Percentiles rank a stretch among this genome's conserved stretches.
Evolutionary conservation across 1,140 invertebrate genomes (phyloP).

Genomic region (Lordiphosa clarofinis): DNA sequence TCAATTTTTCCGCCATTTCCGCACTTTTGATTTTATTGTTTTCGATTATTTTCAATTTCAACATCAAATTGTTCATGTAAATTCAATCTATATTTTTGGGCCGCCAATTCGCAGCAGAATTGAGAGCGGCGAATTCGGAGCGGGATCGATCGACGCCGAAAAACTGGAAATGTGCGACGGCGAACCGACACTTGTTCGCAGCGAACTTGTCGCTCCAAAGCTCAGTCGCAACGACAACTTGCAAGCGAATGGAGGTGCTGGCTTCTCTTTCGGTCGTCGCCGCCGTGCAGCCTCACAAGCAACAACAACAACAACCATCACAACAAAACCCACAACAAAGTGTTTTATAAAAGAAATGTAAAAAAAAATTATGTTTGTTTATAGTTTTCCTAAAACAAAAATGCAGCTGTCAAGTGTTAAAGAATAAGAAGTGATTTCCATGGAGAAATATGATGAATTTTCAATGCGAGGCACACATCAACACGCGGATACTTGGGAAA

Average conservation of each 20-base stretch:
- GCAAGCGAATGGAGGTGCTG: slow-evolving; percentile 74
- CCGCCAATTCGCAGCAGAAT: slow-evolving; percentile 10
- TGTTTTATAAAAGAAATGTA: slow-evolving; percentile 63
- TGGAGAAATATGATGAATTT: slow-evolving; percentile 29
- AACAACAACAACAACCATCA: slow-evolving; percentile 24
- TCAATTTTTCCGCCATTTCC: slow-evolving; percentile 30
- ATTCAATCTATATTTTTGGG: slow-evolving; percentile 23
- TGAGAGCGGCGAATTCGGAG: slow-evolving; percentile 32
- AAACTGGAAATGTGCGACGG: slow-evolving; percentile 38
- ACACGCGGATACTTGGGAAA: slow-evolving; percentile 2
- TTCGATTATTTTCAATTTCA: slow-evolving; percentile 43
- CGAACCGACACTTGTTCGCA: slow-evolving; percentile 72
- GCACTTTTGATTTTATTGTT: slow-evolving; percentile 25
- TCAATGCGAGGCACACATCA: slow-evolving; percentile 11
- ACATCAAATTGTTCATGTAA: slow-evolving; percentile 39
- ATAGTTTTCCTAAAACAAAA: slow-evolving; percentile 46
- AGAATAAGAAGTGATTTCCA: slow-evolving; percentile 15
- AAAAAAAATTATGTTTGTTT: slow-evolving; percentile 37
- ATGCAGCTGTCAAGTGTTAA: slow-evolving; percentile 59
- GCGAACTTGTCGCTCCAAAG: slow-evolving; percentile 44
- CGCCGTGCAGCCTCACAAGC: slow-evolving; percentile 52
- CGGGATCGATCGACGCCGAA: slow-evolving; percentile 7
- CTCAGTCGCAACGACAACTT: slow-evolving; percentile 73
- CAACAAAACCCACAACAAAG: slow-evolving; percentile 24
- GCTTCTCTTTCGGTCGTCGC: slow-evolving; percentile 53